Base-by-base conservation (phyloP, 2,888 invertebrate genomes). In the Melanostoma scalare region DNA sequence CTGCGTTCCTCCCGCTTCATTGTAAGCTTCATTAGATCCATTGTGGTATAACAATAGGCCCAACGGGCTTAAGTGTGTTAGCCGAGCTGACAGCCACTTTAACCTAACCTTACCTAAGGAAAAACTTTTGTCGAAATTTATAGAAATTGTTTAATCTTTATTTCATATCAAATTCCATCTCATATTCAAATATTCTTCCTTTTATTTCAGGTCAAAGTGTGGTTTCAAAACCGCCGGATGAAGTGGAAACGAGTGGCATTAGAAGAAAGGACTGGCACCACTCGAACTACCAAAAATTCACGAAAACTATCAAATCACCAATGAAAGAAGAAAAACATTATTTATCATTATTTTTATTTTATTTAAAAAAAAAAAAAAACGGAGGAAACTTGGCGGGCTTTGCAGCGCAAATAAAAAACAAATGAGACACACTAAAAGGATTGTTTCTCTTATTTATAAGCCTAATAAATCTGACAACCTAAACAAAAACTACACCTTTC, bases 181-280 rank as follows among this genome's bases (percentile, higher is more conserved):
- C 20, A 61, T 35, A 40, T 35, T 10, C 1, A 2, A 35, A 20
- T 35, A 10, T 42, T 31, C 31, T 48, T 44, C 53, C 36, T 33
- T 84, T 20, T 73, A 58, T 90, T 89, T 52, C 88, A 96, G 95
- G 95, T 96, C 1, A 95, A 96, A 91, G 95, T 96, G 9, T 96
- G 96, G 96, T 96, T 96, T 89, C 96, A 96, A 92, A 96, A 96
- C 88, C 92, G 96, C 69, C 93, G 96, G 75, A 96, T 96, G 96
- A 96, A 96, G 88, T 95, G 95, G 94, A 96, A 96, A 90, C 92
- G 96, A 79, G 94, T 94, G 20, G 95, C 94, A 89, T 92, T 93
- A 74, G 93, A 93, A 35, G 76, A 85, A 31, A 71, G 58, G 42
- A 78, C 58, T 42, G 74, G 79, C 10, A 67, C 30, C 6, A 30